phyloP scores from a whole-genome alignment of 2,888 invertebrate genomes.

The Dysmachus trigonus region DNA sequence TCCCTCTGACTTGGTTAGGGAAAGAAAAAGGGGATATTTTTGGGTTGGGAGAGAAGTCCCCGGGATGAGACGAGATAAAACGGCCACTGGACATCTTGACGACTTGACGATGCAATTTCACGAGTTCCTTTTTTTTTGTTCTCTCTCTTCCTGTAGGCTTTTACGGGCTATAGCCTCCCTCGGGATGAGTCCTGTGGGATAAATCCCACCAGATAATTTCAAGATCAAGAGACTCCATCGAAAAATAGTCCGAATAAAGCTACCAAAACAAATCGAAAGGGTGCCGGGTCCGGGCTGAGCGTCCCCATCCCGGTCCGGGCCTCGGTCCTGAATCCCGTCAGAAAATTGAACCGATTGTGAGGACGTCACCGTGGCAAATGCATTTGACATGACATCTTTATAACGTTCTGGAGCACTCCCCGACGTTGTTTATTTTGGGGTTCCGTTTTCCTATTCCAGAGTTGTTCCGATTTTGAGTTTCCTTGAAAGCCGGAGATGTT shows the following conservation, averaged over 20 bases:
- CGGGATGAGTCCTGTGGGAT: background rate
- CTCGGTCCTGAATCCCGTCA: background rate
- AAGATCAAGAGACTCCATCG: background rate
- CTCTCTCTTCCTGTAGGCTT: background rate
- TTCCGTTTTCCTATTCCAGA: background rate
- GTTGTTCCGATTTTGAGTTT: background rate
- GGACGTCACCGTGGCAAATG: conserved; percentile 32
- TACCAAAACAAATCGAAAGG: conserved; percentile 33
- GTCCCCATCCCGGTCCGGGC: background rate
- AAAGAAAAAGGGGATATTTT: background rate
- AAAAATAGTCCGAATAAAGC: background rate
- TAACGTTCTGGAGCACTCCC: background rate
- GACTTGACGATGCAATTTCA: background rate
- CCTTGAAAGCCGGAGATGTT: background rate
- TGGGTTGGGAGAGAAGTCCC: background rate
- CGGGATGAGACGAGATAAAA: background rate
- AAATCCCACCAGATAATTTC: background rate
- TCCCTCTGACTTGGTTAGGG: background rate
- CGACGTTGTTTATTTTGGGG: background rate
- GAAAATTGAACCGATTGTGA: background rate
- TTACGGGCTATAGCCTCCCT: background rate
- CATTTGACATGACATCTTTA: conserved; percentile 38
- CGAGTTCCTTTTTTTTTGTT: background rate
- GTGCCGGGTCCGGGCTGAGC: background rate
- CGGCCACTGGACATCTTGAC: background rate